A percentile compares a stretch with the other conserved stretches of the same genome.
Evolutionary conservation across 2,113 vertebrate genomes (phyloP).

Genomic region (Helogale parvula): DNA sequence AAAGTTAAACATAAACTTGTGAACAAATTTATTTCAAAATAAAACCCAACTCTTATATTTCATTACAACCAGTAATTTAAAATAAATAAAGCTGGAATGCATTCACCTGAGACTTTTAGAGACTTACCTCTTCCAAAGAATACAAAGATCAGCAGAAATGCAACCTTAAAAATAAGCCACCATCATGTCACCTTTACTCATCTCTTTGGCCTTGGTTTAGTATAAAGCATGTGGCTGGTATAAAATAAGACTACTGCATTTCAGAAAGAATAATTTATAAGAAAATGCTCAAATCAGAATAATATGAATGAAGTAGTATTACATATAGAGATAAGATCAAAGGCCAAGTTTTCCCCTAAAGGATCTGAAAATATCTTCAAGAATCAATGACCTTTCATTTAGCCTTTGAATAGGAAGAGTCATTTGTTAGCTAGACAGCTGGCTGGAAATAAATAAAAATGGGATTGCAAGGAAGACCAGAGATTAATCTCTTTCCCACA

Average conservation of each 20-base stretch:
- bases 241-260: background rate
- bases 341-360: background rate
- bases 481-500: constrained; percentile 56
- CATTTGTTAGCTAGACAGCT: constrained; percentile 70
- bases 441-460: constrained; percentile 73
- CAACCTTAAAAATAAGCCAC: background rate
- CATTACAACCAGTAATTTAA: background rate
- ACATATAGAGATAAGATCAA: constrained; percentile 41
- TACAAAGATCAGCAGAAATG: background rate
- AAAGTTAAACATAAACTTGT: constrained; percentile 23
- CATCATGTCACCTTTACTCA: background rate
- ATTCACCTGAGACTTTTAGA: background rate
- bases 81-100: background rate
- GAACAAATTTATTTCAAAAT: background rate
- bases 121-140: background rate
- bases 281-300: constrained; percentile 47
- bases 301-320: constrained; percentile 35
- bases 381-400: constrained; percentile 70
- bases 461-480: constrained; percentile 36
- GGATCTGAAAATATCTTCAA: constrained; percentile 60
- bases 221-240: background rate
- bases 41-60: background rate
- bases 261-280: constrained; percentile 5
- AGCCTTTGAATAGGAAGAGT: constrained; percentile 58
- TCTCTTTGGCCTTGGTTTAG: constrained; percentile 3